A percentile compares a stretch with the other conserved stretches of the same genome.
Conservation (phyloP, 2,113 vertebrate genomes). For the Hydrochoerus hydrochaeris region DNA sequence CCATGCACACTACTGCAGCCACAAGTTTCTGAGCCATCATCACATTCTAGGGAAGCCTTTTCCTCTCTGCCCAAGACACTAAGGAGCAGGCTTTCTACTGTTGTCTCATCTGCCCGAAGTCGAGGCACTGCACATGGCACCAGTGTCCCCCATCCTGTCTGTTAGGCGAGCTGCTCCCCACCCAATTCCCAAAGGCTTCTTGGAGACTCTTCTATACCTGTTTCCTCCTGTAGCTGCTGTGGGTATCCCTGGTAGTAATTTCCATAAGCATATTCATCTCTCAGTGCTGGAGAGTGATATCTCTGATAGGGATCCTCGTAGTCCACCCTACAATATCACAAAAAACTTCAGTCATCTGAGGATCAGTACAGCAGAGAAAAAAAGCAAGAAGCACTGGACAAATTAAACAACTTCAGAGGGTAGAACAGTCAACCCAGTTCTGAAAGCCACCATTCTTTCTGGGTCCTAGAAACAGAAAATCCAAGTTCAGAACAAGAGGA, state of each 20-base stretch:
- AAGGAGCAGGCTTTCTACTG: not conserved
- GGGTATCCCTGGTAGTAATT: constrained; percentile 67
- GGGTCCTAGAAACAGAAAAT: not conserved
- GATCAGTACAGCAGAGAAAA: not conserved
- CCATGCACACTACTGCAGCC: not conserved
- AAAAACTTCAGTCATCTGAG: not conserved
- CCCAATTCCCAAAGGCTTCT: not conserved
- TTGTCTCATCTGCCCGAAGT: not conserved
- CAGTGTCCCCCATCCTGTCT: not conserved
- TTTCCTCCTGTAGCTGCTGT: constrained; percentile 34
- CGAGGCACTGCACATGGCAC: not conserved
- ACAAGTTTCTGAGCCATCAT: not conserved
- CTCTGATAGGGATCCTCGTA: constrained; percentile 68
- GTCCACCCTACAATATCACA: constrained; percentile 77
- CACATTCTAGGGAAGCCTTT: not conserved
- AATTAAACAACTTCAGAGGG: not conserved
- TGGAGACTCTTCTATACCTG: constrained; percentile 75
- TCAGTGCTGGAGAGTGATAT: constrained; percentile 15
- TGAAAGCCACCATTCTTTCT: not conserved
- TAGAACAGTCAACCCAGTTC: accelerated
- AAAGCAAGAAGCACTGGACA: not conserved
- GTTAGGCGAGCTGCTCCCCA: too few species aligned
- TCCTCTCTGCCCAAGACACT: not conserved
- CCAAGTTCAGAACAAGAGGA: not conserved
- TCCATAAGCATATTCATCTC: constrained; percentile 72